phyloP scores from a whole-genome alignment of 2,797 vertebrate genomes.

The Micromesistius poutassou region DNA sequence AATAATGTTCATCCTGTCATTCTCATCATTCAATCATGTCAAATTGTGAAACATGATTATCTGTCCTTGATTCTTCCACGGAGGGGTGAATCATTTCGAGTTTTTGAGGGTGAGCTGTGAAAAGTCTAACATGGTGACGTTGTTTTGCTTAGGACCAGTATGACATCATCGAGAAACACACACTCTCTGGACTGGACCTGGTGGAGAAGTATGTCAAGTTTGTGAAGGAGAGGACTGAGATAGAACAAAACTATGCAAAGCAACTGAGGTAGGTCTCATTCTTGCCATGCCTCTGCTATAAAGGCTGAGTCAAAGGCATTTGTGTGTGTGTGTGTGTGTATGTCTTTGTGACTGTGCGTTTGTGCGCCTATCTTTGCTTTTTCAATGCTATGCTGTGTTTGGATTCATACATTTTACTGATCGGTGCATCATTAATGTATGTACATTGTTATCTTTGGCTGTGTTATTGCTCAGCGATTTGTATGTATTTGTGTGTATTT shows the following conservation, averaged over 20 bases:
- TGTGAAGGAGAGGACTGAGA: slow-evolving; percentile 87
- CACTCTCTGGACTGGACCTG: slow-evolving; percentile 87
- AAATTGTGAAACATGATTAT: too few relatives aligned
- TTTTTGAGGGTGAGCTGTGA: neutral
- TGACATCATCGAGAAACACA: slow-evolving; percentile 87
- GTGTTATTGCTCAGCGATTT: neutral
- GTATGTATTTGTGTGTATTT: slow-evolving; percentile 4
- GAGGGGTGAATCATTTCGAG: too few relatives aligned
- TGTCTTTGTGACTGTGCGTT: slow-evolving; percentile 4
- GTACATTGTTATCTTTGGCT: neutral
- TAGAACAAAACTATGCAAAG: slow-evolving; percentile 57
- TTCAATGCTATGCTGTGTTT: neutral
- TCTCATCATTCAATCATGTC: too few relatives aligned
- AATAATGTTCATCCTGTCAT: too few relatives aligned
- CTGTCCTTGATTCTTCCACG: too few relatives aligned
- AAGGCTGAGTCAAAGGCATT: neutral
- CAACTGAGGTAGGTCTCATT: slow-evolving; percentile 6
- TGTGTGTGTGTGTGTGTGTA: neutral
- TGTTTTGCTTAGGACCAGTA: slow-evolving; percentile 79
- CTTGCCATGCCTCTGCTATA: slow-evolving; percentile 1
- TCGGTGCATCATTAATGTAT: neutral
- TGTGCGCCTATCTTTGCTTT: neutral
- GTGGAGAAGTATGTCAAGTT: slow-evolving; percentile 91
- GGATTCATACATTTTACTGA: neutral
- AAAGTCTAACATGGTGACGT: slow-evolving; percentile 27